Evolutionary conservation across 2,113 vertebrate species (phyloP).

Genomic region (Thamnophis sirtalis): DNA sequence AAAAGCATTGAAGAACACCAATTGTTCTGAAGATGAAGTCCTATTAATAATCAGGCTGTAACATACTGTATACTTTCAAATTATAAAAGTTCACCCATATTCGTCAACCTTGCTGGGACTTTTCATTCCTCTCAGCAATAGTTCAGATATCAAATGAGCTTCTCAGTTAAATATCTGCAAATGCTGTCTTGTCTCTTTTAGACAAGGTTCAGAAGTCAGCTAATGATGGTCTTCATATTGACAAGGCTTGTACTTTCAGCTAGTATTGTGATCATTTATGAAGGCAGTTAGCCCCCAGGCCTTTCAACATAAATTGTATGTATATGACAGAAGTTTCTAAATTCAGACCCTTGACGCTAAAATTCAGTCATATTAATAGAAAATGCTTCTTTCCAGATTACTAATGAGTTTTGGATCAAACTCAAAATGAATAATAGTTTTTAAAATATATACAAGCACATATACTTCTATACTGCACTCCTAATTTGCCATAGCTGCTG

Average conservation of each 20-base stretch:
- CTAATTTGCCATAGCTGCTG: neutral
- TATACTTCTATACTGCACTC: neutral
- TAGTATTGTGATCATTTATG: neutral
- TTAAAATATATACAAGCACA: neutral
- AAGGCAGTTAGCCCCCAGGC: neutral
- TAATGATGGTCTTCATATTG: neutral
- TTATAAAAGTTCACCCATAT: neutral
- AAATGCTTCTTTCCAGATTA: neutral
- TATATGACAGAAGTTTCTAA: neutral
- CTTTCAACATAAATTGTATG: constrained; percentile 14
- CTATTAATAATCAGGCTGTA: neutral
- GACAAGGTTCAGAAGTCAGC: neutral
- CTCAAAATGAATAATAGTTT: constrained; percentile 7
- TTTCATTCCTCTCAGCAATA: neutral
- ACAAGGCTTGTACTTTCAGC: neutral
- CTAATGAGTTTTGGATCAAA: constrained; percentile 7
- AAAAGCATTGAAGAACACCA: neutral
- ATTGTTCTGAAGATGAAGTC: neutral
- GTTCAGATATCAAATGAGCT: neutral
- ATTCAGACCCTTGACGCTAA: neutral
- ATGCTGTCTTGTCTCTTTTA: neutral
- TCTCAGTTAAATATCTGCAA: neutral
- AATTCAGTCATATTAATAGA: neutral
- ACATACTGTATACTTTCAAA: neutral
- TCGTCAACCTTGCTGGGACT: neutral